Evolutionary conservation across 2,888 invertebrate genomes (phyloP), one percentile per base, ranked within the genome.

Genomic region (Papilio gigon): DNA sequence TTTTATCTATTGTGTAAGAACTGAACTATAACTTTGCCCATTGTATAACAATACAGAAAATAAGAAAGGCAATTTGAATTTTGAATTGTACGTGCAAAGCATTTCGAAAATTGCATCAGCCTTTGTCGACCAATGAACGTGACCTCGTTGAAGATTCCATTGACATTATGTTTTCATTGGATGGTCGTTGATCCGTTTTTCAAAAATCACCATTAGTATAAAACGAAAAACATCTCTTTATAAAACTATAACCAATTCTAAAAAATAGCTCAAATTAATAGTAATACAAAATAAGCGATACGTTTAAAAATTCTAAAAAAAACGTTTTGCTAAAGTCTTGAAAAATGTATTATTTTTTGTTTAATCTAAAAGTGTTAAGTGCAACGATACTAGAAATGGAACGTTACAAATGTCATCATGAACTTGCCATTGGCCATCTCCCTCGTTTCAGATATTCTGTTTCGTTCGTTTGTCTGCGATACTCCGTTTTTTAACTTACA

Each of bases 61-160:
- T 14, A 17, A 30, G 30, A 56, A 56, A 30, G 53, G n/a, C 9
- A 56, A 30, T 56, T 56, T 27, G n/a, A 27, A 27, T 27, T 56
- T 56, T 27, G n/a, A 27, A 27, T 27, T 27, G n/a, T 56, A 30
- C 35, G 22, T 77, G 81, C 72, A 83, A 84, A 77, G 35, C 59
- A 74, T 75, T 81, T 78, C 71, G 78, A 82, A 81, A 80, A 77
- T 85, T 84, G 81, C 85, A 79, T 85, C 85, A 85, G 76, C 75
- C 42, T 62, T 22, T 2, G 50, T 67, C 25, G 68, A 42, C 78
- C 78, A 79, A 78, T 80, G 68, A 70, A 66, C 20, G 37, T 50
- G 47, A 60, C 60, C 60, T 47, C 47, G 22, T 42, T 63, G 47
- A 37, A 59, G 11, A 40, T 37, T 35, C 37, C 11, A 25, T 62